A percentile compares a stretch with the other conserved stretches of the same genome.
phyloP scores from a whole-genome alignment of 2,888 invertebrate genomes.

The Dasysyrphus albostriatus region DNA sequence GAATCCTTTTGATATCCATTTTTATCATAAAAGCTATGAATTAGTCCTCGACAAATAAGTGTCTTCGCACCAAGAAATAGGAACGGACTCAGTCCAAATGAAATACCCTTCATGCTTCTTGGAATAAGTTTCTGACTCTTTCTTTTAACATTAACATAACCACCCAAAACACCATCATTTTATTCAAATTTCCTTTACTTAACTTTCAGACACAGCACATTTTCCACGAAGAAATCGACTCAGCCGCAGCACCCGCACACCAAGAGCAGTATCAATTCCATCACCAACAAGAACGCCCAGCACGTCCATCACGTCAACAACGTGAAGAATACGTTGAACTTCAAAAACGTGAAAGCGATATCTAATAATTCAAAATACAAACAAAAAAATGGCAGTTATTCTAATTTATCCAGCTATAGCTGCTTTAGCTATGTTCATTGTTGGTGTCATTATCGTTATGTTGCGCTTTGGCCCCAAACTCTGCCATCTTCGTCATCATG shows the following conservation, averaged over 20 bases:
- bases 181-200: background rate
- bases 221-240: slow-evolving; percentile 80
- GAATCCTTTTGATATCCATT: too few relatives aligned
- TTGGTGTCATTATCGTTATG: slow-evolving; percentile 90
- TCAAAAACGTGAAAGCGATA: slow-evolving; percentile 92
- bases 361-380: slow-evolving; percentile 83
- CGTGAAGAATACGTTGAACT: slow-evolving; percentile 86
- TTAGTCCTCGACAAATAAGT: too few relatives aligned
- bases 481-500: slow-evolving; percentile 89
- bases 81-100: too few relatives aligned
- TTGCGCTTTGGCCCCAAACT: slow-evolving; percentile 90
- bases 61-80: too few relatives aligned
- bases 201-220: slow-evolving; percentile 77
- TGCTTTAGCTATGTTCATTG: slow-evolving; percentile 89
- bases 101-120: too few relatives aligned
- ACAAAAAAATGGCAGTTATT: slow-evolving; percentile 87
- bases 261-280: slow-evolving; percentile 64
- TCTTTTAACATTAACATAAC: too few relatives aligned
- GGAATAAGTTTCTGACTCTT: too few relatives aligned
- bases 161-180: too few relatives aligned
- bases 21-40: too few relatives aligned
- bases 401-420: slow-evolving; percentile 92
- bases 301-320: slow-evolving; percentile 81
- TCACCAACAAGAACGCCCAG: slow-evolving; percentile 80
- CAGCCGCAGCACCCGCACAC: slow-evolving; percentile 77